Conservation (phyloP, 2,113 vertebrate species). For the Megaceryle torquata region DNA sequence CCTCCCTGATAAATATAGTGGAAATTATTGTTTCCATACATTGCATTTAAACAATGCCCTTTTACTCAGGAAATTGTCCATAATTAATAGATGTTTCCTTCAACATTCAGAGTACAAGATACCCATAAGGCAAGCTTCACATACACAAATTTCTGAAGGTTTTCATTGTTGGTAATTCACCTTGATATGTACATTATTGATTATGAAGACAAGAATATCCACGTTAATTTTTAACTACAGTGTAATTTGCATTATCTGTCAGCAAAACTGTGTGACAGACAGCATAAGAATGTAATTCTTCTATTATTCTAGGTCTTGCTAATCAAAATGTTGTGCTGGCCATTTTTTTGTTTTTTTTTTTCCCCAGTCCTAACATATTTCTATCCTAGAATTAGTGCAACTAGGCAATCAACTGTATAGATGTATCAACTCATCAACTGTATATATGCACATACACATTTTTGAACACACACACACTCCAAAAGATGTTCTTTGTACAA, state of each 20-base stretch:
- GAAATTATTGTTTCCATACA: neutral
- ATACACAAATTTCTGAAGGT: neutral
- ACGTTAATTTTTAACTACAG: neutral
- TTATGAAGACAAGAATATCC: neutral
- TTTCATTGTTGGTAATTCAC: neutral
- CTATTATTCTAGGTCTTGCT: neutral
- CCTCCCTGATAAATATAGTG: neutral
- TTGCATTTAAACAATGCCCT: neutral
- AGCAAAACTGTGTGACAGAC: neutral
- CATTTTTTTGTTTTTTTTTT: neutral
- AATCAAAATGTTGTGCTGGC: neutral
- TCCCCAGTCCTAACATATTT: neutral
- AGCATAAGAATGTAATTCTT: neutral
- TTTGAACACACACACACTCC: neutral
- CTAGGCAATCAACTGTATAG: neutral
- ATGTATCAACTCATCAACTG: no score
- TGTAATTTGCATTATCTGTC: neutral
- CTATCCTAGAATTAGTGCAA: neutral
- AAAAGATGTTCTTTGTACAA: neutral
- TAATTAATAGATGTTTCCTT: neutral
- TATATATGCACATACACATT: neutral
- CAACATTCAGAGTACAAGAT: neutral
- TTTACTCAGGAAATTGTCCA: neutral
- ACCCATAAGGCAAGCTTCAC: neutral
- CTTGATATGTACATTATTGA: neutral